A percentile compares a stretch with the other conserved stretches of the same genome.
These are phyloP conservation scores for Ctenochaetus hawaiiensis DNA, from an alignment of 2,797 vertebrate species.

Conservation along the genomic window DNA sequence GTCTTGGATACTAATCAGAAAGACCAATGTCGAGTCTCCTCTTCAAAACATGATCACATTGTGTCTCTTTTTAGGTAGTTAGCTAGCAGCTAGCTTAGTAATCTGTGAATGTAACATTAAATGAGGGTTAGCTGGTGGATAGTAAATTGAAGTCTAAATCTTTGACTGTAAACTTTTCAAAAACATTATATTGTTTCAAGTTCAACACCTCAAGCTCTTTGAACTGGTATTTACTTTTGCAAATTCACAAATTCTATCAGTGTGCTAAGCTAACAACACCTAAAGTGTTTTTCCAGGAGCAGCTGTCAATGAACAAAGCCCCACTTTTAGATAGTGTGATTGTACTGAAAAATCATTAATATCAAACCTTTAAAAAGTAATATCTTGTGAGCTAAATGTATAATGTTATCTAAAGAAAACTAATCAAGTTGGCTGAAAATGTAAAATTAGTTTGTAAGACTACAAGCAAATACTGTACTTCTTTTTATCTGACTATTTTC, in stretches of 20 bases:
- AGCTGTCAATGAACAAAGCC: too few species aligned
- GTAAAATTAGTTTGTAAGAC: too few species aligned
- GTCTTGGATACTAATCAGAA: too few species aligned
- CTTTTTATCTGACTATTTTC: neutral
- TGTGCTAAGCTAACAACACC: too few species aligned
- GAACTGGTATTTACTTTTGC: neutral
- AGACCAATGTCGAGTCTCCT: too few species aligned
- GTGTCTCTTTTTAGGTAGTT: neutral
- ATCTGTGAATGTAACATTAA: neutral
- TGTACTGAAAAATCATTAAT: neutral
- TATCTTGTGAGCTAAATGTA: neutral
- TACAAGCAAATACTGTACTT: neutral
- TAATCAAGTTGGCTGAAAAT: too few species aligned
- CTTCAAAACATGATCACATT: too few species aligned
- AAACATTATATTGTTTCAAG: neutral
- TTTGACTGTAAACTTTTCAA: neutral
- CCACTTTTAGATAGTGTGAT: neutral
- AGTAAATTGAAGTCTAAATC: neutral
- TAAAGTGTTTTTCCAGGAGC: neutral
- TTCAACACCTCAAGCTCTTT: neutral
- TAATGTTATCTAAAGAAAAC: neutral
- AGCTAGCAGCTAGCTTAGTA: neutral
- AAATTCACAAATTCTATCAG: neutral
- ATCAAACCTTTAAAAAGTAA: neutral
- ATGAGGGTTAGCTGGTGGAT: neutral